Evolutionary conservation across 2,113 vertebrate genomes (phyloP), one percentile per base, ranked within the genome.

Genomic region (Dicrurus megarhynchus): DNA sequence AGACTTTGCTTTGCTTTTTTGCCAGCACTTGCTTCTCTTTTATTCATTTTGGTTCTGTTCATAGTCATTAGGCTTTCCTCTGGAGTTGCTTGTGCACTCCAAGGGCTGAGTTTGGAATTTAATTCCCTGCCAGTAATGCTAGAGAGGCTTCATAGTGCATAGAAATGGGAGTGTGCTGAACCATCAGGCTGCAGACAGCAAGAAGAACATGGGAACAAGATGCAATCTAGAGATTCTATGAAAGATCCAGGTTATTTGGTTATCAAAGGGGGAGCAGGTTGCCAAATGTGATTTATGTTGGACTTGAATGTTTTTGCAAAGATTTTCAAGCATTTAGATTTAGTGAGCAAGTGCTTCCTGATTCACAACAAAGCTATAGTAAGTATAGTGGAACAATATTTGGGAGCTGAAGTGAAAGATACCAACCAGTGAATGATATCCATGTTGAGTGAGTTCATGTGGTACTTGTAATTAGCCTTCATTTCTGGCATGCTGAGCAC

Each of bases 141-240:
- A 21, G 28, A 3, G 10, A n/a, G 78, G 7, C n/a, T 18, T 14
- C 8, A 2, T 0, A 32, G 41, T 9, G 27, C 32, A 9, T 3
- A 28, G 68, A 32, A 65, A 37, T 5, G 53, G 24, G 16, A 47
- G 20, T 7, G 18, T 42, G 76, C 65, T 35, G 32, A 16, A 42
- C 44, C 7, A 10, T 10, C 9, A 14, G 56, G 70, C 67, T 70
- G 37, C 63, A 22, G 13, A 14, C 26, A 60, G 65, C 46, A 28
- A 33, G 50, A 47, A n/a, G 13, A 11, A 78, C 41, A 30, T 3
- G 28, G 76, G 67, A 61, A 56, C 13, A 37, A 35, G 42, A 27
- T 26, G 57, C 23, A 24, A 37, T 52, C 41, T 30, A 17, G 52
- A 75, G 56, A 24, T 39, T 7, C 33, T 9, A 14, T 2, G 33